These are phyloP conservation scores for Rallus crepitans DNA, from an alignment of 2,797 vertebrate species.

Conservation along the genomic window DNA sequence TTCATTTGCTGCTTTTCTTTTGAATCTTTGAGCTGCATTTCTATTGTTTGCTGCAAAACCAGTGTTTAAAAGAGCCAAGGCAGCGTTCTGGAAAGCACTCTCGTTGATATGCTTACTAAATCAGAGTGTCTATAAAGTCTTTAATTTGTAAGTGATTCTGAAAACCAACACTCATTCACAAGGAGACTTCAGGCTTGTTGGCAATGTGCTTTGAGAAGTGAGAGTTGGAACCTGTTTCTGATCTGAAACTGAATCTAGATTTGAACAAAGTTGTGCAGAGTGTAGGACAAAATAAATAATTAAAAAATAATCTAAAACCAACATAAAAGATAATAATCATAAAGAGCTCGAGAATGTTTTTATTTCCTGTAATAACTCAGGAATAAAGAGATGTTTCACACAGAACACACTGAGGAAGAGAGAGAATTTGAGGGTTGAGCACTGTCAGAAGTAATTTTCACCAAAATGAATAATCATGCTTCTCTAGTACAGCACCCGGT, in stretches of 20 bases:
- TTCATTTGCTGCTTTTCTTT: background rate
- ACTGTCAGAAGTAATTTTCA: background rate
- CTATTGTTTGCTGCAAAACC: background rate
- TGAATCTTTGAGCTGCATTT: background rate
- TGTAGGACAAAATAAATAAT: background rate
- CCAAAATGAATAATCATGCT: background rate
- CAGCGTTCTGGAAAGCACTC: background rate
- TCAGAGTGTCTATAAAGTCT: background rate
- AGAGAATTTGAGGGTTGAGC: background rate
- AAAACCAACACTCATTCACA: background rate
- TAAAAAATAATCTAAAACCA: background rate
- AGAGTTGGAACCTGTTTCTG: background rate
- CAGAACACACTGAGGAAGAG: background rate
- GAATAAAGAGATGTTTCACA: background rate
- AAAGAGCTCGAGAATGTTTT: background rate
- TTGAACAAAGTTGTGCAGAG: background rate
- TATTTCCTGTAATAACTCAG: background rate
- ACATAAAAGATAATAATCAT: background rate
- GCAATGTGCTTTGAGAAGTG: background rate
- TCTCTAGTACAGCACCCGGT: background rate
- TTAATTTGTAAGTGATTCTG: background rate
- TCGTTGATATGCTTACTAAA: background rate
- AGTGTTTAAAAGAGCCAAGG: background rate
- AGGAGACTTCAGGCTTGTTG: background rate
- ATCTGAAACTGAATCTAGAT: background rate